Conservation (phyloP, 1,140 invertebrate species). For the Mamestra configurata region DNA sequence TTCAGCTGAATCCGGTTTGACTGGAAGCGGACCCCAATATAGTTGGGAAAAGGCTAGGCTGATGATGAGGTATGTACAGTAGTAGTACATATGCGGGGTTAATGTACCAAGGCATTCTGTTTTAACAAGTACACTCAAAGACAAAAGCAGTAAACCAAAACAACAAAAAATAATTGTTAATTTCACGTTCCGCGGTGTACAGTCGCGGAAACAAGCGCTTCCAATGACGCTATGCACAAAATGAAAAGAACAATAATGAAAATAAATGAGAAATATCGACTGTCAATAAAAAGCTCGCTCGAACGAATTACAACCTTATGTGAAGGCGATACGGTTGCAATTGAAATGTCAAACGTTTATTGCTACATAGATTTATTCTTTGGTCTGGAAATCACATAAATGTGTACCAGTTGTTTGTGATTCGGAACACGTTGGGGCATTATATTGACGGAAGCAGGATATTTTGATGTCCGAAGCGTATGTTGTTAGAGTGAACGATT, state of each 20-base stretch:
- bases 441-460: constrained; percentile 29
- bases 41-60: no score
- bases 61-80: no score
- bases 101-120: no score
- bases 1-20: no score
- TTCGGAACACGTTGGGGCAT: constrained; percentile 18
- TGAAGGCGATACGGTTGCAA: not conserved
- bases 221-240: constrained; percentile 17
- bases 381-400: constrained; percentile 38
- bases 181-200: constrained; percentile 8
- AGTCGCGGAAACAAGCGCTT: constrained; percentile 35
- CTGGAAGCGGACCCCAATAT: no score
- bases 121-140: not conserved
- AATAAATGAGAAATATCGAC: constrained; percentile 35
- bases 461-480: constrained; percentile 19
- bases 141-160: constrained; percentile 9
- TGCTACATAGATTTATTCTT: constrained; percentile 18
- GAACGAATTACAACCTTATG: not conserved
- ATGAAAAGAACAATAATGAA: constrained; percentile 37
- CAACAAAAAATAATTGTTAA: constrained; percentile 1
- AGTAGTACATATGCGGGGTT: no score
- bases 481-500: constrained; percentile 4
- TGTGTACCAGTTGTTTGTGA: constrained; percentile 17
- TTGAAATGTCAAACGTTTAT: not conserved
- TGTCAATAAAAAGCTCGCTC: not conserved